Conservation (phyloP, 2,888 invertebrate species). For the Pristionchus entomophagus region DNA sequence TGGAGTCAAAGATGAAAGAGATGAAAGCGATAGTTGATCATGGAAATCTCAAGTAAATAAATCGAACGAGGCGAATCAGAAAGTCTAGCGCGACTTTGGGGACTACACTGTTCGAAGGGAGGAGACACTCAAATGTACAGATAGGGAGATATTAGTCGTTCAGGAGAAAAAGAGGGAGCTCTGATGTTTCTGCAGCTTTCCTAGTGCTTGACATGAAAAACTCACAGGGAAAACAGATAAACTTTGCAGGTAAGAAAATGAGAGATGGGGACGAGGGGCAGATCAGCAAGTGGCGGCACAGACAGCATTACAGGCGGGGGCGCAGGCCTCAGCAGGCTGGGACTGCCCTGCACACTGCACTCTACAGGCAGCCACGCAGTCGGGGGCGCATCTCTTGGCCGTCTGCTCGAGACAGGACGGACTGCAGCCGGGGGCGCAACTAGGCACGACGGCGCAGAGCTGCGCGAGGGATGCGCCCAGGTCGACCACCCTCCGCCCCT, state of each 20-base stretch:
- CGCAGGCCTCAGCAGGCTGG: background rate
- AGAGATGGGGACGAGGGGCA: too few relatives aligned
- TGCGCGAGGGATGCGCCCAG: conserved; percentile 47
- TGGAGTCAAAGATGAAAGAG: background rate
- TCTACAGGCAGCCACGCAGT: conserved; percentile 1
- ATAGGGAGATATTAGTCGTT: conserved; percentile 26
- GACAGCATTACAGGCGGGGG: conserved; percentile 28
- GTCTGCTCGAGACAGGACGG: conserved; percentile 34
- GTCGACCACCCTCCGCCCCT: background rate
- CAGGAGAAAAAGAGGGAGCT: background rate
- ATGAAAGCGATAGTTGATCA: background rate
- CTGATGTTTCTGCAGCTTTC: background rate
- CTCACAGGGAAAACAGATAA: background rate
- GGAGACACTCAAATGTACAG: conserved; percentile 19
- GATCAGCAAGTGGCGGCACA: conserved; percentile 33
- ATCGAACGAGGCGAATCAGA: background rate
- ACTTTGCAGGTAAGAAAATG: background rate
- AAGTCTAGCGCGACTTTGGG: background rate
- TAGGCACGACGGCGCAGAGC: conserved; percentile 45
- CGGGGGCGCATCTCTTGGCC: background rate
- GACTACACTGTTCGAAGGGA: conserved; percentile 3
- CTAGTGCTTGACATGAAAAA: background rate
- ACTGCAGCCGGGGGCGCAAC: conserved; percentile 31
- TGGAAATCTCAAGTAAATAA: background rate
- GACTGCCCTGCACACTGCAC: background rate